Percentiles rank a stretch among this genome's conserved stretches.
Evolutionary conservation across 2,113 vertebrate genomes (phyloP).

Genomic region (Agelaius tricolor): DNA sequence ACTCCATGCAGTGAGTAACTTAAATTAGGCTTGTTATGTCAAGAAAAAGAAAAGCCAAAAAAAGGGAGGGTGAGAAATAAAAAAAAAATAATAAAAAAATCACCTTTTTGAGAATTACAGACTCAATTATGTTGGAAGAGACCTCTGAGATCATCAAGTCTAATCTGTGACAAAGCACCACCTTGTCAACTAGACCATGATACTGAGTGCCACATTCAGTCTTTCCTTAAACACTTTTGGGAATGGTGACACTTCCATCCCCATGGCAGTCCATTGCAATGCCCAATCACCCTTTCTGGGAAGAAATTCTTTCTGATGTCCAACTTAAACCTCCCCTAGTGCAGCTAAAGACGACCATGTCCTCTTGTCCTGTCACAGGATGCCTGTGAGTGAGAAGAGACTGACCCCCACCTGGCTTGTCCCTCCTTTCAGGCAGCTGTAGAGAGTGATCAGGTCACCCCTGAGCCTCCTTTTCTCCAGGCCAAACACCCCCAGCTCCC

Average conservation of each 20-base stretch:
- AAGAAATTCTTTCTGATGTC: background rate
- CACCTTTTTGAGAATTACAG: background rate
- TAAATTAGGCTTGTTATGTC: background rate
- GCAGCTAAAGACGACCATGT: too few relatives aligned
- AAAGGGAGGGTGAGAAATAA: rapidly evolving
- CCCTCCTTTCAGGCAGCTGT: rapidly evolving
- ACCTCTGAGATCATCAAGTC: background rate
- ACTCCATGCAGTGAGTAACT: background rate
- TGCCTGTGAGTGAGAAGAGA: background rate
- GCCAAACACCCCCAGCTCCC: rapidly evolving
- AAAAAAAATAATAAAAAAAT: background rate
- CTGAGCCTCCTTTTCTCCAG: background rate
- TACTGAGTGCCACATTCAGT: background rate
- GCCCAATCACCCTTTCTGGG: background rate
- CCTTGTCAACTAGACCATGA: background rate
- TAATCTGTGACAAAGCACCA: too few relatives aligned
- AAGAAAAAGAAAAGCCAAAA: background rate
- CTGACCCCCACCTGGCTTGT: rapidly evolving
- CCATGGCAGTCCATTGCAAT: background rate
- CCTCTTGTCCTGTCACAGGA: too few relatives aligned
- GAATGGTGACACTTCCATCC: background rate
- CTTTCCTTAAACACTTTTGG: background rate
- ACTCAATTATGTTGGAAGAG: background rate
- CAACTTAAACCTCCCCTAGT: background rate
- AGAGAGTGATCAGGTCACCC: too few relatives aligned